phyloP scores from a whole-genome alignment of 2,797 vertebrate species.

The Squalus acanthias region DNA sequence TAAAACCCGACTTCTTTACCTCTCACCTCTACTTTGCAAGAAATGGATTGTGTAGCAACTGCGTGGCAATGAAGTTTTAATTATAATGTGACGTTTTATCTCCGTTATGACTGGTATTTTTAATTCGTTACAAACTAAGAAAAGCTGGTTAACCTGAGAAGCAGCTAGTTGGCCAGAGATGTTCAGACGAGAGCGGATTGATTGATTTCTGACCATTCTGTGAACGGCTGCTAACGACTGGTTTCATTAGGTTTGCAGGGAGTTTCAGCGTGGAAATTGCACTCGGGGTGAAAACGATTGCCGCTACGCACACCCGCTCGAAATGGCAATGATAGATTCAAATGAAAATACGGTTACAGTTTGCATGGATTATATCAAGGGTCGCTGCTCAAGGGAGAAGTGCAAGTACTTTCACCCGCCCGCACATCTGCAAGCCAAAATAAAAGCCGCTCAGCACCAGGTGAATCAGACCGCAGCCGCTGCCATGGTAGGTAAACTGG shows the following conservation, averaged over 20 bases:
- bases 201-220: background rate
- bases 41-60: background rate
- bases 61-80: background rate
- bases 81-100: background rate
- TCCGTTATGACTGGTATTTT: background rate
- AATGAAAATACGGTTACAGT: constrained; percentile 95
- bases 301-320: constrained; percentile 90
- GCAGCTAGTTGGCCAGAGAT: constrained; percentile 26
- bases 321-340: constrained; percentile 90
- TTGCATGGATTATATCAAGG: constrained; percentile 99
- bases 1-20: background rate
- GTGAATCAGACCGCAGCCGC: constrained; percentile 79
- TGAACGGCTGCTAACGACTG: constrained; percentile 14
- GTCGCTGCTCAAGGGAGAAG: constrained; percentile 92
- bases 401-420: constrained; percentile 99
- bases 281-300: constrained; percentile 93
- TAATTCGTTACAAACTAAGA: background rate
- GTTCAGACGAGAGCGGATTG: background rate
- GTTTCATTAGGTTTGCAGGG: constrained; percentile 82
- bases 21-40: background rate
- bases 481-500: constrained; percentile 72
- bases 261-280: constrained; percentile 96
- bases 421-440: constrained; percentile 94
- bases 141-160: constrained; percentile 18
- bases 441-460: constrained; percentile 95